Conservation (phyloP, 2,113 vertebrate genomes). For the Passerina amoena region DNA sequence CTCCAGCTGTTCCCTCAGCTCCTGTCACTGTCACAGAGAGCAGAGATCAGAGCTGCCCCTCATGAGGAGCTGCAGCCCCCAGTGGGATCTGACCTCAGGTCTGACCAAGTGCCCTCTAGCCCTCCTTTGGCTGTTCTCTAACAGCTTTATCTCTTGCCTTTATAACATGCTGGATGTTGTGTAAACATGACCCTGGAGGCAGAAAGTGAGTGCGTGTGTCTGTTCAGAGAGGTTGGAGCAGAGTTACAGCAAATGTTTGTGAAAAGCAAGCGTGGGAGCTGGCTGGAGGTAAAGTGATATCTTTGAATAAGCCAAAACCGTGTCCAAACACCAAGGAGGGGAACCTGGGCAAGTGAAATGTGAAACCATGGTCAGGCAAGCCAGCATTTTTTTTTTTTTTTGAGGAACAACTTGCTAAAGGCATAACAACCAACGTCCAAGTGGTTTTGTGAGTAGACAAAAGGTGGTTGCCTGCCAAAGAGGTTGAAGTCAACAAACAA, state of each 20-base stretch:
- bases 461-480: not conserved
- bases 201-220: not conserved
- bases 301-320: not conserved
- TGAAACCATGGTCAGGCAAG: not conserved
- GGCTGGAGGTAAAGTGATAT: conserved; percentile 2
- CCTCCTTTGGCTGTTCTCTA: not conserved
- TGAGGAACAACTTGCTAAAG: not conserved
- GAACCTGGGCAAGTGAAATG: not conserved
- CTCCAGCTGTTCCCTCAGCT: not conserved
- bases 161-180: not conserved
- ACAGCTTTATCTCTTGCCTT: not conserved
- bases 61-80: not conserved
- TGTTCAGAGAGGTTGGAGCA: not conserved
- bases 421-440: not conserved
- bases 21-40: not conserved
- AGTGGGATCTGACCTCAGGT: not conserved
- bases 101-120: not conserved
- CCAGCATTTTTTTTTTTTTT: not conserved
- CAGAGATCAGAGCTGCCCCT: not conserved
- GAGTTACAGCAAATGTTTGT: not conserved
- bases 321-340: not conserved
- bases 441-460: not conserved
- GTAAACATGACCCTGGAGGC: not conserved
- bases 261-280: not conserved
- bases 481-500: not conserved